phyloP scores from a whole-genome alignment of 2,888 invertebrate species.

The Drosophila neoperkinsi region DNA sequence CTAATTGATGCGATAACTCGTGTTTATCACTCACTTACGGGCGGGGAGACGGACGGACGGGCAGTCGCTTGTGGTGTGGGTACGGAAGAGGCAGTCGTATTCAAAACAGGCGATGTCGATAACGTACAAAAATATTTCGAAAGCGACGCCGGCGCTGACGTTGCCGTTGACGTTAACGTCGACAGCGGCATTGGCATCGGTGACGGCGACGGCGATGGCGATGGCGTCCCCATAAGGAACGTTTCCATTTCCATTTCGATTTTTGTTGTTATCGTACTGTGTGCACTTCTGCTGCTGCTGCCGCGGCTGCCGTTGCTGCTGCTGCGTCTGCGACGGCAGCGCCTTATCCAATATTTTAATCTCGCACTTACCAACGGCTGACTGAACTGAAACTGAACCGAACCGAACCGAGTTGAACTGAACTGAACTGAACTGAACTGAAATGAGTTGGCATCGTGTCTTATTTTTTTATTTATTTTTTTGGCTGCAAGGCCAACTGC shows the following conservation, averaged over 20 bases:
- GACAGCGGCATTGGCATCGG: conserved; percentile 21
- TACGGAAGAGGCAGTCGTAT: conserved; percentile 38
- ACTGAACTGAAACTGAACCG: conserved; percentile 33
- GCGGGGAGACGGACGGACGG: conserved; percentile 21
- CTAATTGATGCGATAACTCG: conserved; percentile 80
- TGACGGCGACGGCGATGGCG: background rate
- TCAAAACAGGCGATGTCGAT: conserved; percentile 63
- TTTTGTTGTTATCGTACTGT: conserved; percentile 61
- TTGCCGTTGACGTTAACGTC: background rate
- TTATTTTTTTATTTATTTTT: conserved; percentile 1
- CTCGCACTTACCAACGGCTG: conserved; percentile 74
- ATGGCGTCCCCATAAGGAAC: conserved; percentile 48
- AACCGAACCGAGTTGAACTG: conserved; percentile 26
- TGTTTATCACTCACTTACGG: conserved; percentile 78
- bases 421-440: conserved; percentile 16
- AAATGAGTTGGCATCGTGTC: conserved; percentile 36
- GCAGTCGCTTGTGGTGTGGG: background rate
- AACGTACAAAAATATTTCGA: conserved; percentile 67
- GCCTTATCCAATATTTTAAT: conserved; percentile 76
- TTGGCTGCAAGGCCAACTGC: conserved; percentile 39
- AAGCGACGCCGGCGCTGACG: conserved; percentile 41
- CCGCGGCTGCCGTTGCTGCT: background rate
- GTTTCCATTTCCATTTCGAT: conserved; percentile 62
- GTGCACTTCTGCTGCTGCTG: conserved; percentile 65
- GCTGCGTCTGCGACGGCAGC: background rate